Evolutionary conservation across 2,797 vertebrate genomes (phyloP).

Genomic region (Hypotaenidia philippensis): DNA sequence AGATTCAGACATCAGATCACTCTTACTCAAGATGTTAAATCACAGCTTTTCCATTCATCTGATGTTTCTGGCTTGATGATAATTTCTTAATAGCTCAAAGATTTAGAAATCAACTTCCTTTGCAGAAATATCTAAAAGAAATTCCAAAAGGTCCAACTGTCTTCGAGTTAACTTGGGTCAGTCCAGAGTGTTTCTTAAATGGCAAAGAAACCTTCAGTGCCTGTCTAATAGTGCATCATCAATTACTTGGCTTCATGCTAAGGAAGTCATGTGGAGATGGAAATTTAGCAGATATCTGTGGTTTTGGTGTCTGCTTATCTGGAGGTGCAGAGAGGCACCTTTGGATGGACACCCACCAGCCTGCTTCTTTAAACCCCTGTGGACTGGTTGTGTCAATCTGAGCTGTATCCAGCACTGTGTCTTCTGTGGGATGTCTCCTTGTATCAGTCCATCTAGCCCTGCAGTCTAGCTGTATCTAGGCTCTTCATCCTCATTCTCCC

Average conservation of each 20-base stretch:
- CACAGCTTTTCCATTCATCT: neutral
- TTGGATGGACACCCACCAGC: neutral
- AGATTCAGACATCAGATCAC: neutral
- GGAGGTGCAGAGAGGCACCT: neutral
- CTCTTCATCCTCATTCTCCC: neutral
- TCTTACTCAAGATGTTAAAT: neutral
- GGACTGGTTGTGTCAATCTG: neutral
- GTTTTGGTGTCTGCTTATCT: neutral
- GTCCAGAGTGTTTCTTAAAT: neutral
- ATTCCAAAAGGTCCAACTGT: neutral
- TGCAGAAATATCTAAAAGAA: neutral
- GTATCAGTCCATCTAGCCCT: neutral
- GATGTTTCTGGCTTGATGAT: neutral
- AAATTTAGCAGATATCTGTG: neutral
- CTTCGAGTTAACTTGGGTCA: neutral
- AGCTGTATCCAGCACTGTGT: neutral
- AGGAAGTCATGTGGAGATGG: neutral
- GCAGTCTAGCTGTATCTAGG: neutral
- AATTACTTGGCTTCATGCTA: neutral
- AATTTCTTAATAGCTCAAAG: neutral
- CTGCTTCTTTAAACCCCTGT: neutral
- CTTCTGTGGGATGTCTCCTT: neutral
- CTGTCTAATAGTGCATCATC: neutral
- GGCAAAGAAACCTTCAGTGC: neutral
- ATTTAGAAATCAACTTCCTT: neutral